Conservation (phyloP, 2,797 vertebrate genomes). For the Mormyrus hasselquistii region DNA sequence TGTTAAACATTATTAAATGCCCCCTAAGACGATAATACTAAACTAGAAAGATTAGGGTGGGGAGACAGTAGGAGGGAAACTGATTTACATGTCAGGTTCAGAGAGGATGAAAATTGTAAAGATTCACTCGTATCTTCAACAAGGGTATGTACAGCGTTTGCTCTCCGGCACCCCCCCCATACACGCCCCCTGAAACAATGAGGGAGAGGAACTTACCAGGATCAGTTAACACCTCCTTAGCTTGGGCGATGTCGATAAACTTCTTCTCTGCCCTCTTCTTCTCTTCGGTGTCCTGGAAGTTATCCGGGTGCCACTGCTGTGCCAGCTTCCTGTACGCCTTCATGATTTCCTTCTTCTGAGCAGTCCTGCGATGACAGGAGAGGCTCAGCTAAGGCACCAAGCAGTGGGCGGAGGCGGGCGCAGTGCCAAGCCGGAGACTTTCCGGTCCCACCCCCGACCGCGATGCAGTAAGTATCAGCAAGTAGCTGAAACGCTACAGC, state of each 20-base stretch:
- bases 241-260: constrained; percentile 96
- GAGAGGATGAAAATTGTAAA: background rate
- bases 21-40: background rate
- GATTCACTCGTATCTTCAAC: background rate
- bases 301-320: constrained; percentile 96
- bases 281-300: constrained; percentile 86
- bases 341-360: constrained; percentile 95
- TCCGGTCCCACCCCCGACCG: background rate
- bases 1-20: background rate
- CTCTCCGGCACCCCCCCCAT: background rate
- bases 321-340: constrained; percentile 95
- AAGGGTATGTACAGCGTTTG: background rate
- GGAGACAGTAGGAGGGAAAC: background rate
- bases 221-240: constrained; percentile 95
- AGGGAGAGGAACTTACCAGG: constrained; percentile 68
- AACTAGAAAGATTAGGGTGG: background rate
- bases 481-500: background rate
- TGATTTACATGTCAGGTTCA: background rate
- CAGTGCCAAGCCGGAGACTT: background rate
- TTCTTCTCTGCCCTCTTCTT: constrained; percentile 95
- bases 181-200: background rate
- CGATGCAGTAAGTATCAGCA: background rate
- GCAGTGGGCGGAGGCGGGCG: background rate
- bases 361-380: constrained; percentile 63
- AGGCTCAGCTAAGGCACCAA: background rate